These are phyloP conservation scores for Parnassius mnemosyne DNA, from an alignment of 2,888 invertebrate species.

Conservation along the genomic window DNA sequence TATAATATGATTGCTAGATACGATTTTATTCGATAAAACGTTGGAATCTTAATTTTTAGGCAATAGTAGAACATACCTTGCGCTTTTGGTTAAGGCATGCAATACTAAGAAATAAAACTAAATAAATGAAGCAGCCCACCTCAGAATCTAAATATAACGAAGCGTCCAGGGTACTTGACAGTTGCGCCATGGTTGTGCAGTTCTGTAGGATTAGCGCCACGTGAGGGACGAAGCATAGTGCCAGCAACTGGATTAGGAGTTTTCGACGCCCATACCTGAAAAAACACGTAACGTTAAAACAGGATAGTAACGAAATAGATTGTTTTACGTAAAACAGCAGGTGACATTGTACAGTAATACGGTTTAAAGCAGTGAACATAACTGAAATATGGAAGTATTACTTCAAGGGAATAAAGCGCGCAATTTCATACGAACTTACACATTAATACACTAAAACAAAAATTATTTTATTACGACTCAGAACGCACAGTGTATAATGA, in stretches of 20 bases:
- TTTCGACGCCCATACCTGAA: constrained; percentile 65
- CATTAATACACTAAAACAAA: no score
- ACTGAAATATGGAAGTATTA: no score
- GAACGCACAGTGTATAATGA: no score
- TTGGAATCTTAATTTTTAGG: no score
- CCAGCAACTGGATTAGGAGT: constrained; percentile 76
- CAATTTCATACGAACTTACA: neutral
- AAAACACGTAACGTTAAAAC: neutral
- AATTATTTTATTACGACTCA: no score
- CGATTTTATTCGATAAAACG: no score
- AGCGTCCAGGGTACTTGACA: constrained; percentile 67
- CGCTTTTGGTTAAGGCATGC: no score
- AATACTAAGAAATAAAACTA: neutral
- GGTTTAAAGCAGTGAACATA: no score
- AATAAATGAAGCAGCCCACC: constrained; percentile 49
- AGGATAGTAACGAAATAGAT: neutral
- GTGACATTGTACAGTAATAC: no score
- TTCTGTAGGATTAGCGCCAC: constrained; percentile 78
- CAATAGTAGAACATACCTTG: no score
- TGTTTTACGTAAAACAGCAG: neutral
- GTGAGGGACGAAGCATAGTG: constrained; percentile 79
- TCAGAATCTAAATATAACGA: constrained; percentile 70
- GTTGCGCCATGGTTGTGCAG: constrained; percentile 74
- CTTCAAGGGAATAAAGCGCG: no score
- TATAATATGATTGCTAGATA: no score